phyloP scores from a whole-genome alignment of 2,113 vertebrate genomes.

The Tursiops truncatus region DNA sequence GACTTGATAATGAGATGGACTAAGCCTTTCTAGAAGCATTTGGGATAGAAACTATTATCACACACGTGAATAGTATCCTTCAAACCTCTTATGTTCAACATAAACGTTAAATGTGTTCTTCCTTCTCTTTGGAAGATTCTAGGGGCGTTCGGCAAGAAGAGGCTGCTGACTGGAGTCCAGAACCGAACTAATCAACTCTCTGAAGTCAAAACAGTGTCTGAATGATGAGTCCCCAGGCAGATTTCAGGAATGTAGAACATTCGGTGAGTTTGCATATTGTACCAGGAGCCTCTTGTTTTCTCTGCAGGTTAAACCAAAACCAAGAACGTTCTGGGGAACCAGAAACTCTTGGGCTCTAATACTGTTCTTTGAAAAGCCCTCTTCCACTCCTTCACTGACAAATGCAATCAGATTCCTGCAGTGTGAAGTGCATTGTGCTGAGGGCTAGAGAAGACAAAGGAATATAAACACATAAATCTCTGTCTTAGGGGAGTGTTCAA shows the following conservation, averaged over 20 bases:
- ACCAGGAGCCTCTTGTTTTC: slow-evolving; percentile 14
- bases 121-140: slow-evolving; percentile 32
- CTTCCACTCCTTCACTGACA: not conserved
- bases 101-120: not conserved
- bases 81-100: not conserved
- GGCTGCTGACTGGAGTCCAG: slow-evolving; percentile 42
- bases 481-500: not conserved
- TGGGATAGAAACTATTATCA: not conserved
- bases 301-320: slow-evolving; percentile 45
- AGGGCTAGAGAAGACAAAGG: not conserved
- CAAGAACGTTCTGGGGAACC: not conserved
- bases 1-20: not conserved
- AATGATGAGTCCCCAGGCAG: slow-evolving; percentile 32
- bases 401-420: not conserved
- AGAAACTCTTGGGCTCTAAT: not conserved
- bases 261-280: slow-evolving; percentile 47
- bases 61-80: not conserved
- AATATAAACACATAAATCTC: not conserved
- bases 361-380: not conserved
- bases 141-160: not conserved
- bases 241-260: slow-evolving; percentile 42
- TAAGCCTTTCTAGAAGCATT: not conserved
- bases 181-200: slow-evolving; percentile 12
- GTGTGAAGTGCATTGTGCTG: not conserved
- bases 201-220: slow-evolving; percentile 46